A percentile compares a stretch with the other conserved stretches of the same genome.
Evolutionary conservation across 2,113 vertebrate species (phyloP).

Genomic region (Parotia lawesii): DNA sequence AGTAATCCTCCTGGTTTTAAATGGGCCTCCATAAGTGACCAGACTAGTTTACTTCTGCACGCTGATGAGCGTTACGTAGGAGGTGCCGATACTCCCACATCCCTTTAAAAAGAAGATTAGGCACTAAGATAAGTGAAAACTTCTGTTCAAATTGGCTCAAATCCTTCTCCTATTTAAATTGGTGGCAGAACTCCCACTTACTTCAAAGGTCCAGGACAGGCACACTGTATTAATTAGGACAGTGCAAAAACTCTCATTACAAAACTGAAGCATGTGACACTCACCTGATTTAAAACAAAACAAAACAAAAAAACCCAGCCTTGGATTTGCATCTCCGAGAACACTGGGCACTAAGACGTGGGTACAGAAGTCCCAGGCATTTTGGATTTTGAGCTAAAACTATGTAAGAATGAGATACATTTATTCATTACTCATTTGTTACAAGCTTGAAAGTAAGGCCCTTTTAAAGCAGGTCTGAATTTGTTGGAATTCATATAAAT

Average conservation of each 20-base stretch:
- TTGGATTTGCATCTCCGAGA: background rate
- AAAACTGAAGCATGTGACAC: slow-evolving; percentile 9
- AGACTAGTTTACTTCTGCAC: slow-evolving; percentile 56
- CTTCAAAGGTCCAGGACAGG: slow-evolving; percentile 64
- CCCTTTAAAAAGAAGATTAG: slow-evolving; percentile 65
- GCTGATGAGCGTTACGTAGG: slow-evolving; percentile 58
- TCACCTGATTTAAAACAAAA: slow-evolving; percentile 56
- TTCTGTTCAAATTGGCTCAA: slow-evolving; percentile 68
- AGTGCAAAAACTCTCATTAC: slow-evolving; percentile 48
- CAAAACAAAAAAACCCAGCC: background rate
- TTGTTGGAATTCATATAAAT: background rate
- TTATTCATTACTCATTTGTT: background rate
- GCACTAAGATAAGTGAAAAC: slow-evolving; percentile 66
- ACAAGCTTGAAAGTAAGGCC: background rate
- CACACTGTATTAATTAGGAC: slow-evolving; percentile 60
- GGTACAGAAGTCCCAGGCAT: background rate
- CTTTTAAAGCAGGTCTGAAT: background rate
- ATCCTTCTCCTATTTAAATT: slow-evolving; percentile 62
- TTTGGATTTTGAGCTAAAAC: background rate
- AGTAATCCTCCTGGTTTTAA: slow-evolving; percentile 45
- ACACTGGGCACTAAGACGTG: background rate
- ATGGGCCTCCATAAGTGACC: slow-evolving; percentile 43
- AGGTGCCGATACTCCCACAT: slow-evolving; percentile 67
- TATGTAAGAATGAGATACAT: background rate
- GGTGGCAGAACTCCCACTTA: slow-evolving; percentile 66